phyloP scores from a whole-genome alignment of 2,797 vertebrate genomes.

The Eleutherodactylus coqui region DNA sequence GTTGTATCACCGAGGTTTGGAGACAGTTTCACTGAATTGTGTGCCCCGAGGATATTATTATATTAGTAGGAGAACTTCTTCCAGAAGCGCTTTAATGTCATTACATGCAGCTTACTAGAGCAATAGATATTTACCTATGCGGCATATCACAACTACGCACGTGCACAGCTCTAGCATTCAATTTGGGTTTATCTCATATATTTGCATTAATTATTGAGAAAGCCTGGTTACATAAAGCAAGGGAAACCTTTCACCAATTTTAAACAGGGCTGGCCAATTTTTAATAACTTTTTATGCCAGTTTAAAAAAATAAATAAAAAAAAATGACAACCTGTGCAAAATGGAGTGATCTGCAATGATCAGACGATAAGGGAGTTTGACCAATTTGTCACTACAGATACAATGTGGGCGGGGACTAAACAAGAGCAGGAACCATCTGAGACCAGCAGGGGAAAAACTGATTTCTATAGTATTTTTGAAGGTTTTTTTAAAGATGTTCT shows the following conservation, averaged over 20 bases:
- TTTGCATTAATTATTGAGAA: not conserved
- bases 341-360: too few relatives aligned
- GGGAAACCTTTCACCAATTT: not conserved
- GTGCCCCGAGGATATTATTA: constrained; percentile 39
- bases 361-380: too few relatives aligned
- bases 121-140: constrained; percentile 5
- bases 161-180: not conserved
- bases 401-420: too few relatives aligned
- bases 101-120: constrained; percentile 5
- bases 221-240: not conserved
- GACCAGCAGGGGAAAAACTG: too few relatives aligned
- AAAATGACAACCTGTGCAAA: too few relatives aligned
- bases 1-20: constrained; percentile 28
- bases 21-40: constrained; percentile 32
- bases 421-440: too few relatives aligned
- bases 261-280: not conserved
- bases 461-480: too few relatives aligned
- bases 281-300: too few relatives aligned
- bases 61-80: constrained; percentile 33
- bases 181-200: not conserved
- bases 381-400: too few relatives aligned
- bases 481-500: too few relatives aligned
- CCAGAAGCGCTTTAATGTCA: constrained; percentile 31
- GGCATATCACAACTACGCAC: not conserved
- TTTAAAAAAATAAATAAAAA: too few relatives aligned